phyloP scores from a whole-genome alignment of 2,797 vertebrate genomes.

The Lithobates pipiens region DNA sequence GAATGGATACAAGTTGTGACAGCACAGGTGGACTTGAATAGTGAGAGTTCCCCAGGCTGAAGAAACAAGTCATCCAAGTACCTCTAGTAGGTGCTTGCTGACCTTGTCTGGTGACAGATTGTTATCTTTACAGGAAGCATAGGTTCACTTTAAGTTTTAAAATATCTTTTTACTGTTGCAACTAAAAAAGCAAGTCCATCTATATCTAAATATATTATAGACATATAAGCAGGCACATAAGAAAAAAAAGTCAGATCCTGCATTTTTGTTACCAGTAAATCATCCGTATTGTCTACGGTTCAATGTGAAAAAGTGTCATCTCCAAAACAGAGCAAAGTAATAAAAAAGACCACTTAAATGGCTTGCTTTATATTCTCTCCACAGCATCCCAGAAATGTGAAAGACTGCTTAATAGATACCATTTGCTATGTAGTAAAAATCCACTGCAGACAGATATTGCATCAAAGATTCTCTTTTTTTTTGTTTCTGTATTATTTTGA shows the following conservation, averaged over 20 bases:
- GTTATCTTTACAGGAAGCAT: no score
- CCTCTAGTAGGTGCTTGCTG: no score
- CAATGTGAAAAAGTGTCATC: background rate
- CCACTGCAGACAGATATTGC: slow-evolving; percentile 27
- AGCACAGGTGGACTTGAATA: no score
- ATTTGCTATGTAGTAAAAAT: slow-evolving; percentile 29
- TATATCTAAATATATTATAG: background rate
- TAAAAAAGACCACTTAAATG: background rate
- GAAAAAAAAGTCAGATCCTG: background rate
- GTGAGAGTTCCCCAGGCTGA: no score
- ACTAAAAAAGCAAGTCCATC: background rate
- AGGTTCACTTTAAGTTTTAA: no score
- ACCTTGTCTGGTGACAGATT: no score
- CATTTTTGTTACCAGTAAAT: background rate
- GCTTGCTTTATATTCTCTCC: slow-evolving; percentile 2
- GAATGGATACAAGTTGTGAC: no score
- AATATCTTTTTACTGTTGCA: no score
- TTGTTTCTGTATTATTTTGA: slow-evolving; percentile 9
- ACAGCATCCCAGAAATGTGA: background rate
- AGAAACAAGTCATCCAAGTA: no score
- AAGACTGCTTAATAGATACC: slow-evolving; percentile 23
- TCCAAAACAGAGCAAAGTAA: slow-evolving; percentile 2
- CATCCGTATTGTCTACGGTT: background rate
- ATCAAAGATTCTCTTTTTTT: background rate
- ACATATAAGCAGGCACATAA: background rate